Evolutionary conservation across 2,797 vertebrate species (phyloP).

Genomic region (Neoniphon sammara): DNA sequence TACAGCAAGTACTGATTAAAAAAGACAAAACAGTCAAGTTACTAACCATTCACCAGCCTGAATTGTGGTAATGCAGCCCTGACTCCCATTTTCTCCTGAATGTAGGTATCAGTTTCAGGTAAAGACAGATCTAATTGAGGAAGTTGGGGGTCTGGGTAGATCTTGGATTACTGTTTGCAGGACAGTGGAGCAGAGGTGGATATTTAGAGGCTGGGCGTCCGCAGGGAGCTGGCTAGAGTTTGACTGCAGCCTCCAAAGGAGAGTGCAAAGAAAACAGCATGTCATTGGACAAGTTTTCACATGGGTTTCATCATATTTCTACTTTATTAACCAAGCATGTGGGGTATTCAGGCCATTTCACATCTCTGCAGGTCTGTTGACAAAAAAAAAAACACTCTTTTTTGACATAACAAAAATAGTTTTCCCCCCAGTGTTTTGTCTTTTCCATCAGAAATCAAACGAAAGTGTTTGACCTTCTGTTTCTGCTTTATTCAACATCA

Average conservation of each 20-base stretch:
- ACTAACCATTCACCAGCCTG: neutral
- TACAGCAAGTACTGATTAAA: constrained; percentile 61
- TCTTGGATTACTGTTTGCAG: constrained; percentile 8
- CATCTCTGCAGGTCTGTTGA: too few species aligned
- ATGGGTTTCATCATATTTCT: constrained; percentile 39
- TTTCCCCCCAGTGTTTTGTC: too few species aligned
- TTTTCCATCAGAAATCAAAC: too few species aligned
- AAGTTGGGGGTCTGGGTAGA: constrained; percentile 48
- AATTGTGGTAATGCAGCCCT: neutral
- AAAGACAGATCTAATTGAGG: constrained; percentile 18
- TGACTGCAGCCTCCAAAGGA: constrained; percentile 39
- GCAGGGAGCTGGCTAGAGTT: constrained; percentile 38
- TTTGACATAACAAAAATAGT: too few species aligned
- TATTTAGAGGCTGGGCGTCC: constrained; percentile 18
- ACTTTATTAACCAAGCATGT: neutral
- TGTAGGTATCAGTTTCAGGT: constrained; percentile 38
- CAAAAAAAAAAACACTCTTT: too few species aligned
- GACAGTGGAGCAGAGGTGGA: too few species aligned
- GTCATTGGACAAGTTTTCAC: constrained; percentile 28
- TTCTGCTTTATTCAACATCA: too few species aligned
- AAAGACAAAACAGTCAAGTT: constrained; percentile 56
- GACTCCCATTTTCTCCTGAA: constrained; percentile 11
- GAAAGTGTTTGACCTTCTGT: too few species aligned
- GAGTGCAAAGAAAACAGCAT: constrained; percentile 45
- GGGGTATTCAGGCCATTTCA: too few species aligned